These are phyloP conservation scores for Rhadinocentrus ornatus DNA, from an alignment of 2,797 vertebrate species.

Conservation along the genomic window DNA sequence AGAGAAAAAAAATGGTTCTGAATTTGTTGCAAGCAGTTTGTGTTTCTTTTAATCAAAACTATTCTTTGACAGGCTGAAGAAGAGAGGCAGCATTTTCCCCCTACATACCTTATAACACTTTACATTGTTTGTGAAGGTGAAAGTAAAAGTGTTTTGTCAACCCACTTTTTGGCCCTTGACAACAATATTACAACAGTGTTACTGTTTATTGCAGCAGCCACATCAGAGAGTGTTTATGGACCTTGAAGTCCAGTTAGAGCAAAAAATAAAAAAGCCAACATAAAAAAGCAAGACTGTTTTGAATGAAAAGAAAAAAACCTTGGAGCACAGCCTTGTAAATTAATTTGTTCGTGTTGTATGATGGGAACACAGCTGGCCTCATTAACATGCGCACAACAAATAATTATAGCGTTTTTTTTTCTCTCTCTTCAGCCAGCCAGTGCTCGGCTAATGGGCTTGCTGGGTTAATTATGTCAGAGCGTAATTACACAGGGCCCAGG, in stretches of 20 bases:
- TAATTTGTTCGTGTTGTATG: conserved; percentile 99
- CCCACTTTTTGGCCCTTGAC: conserved; percentile 70
- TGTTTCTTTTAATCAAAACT: conserved; percentile 50
- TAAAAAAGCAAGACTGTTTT: conserved; percentile 79
- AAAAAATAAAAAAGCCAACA: conserved; percentile 49
- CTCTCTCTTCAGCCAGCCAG: conserved; percentile 87
- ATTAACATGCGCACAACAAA: conserved; percentile 99
- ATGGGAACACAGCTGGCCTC: conserved; percentile 99
- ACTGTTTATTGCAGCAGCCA: conserved; percentile 78
- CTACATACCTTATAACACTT: conserved; percentile 34
- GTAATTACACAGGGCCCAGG: conserved; percentile 99
- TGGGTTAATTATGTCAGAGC: conserved; percentile 99
- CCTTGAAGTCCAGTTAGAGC: conserved; percentile 82
- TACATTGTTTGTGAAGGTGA: conserved; percentile 60
- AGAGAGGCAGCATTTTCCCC: conserved; percentile 25
- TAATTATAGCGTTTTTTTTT: conserved; percentile 98
- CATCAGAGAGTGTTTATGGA: conserved; percentile 72
- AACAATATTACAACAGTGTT: conserved; percentile 75
- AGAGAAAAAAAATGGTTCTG: conserved; percentile 48
- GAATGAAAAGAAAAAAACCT: conserved; percentile 83
- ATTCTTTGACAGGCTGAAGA: conserved; percentile 51
- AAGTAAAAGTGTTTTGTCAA: conserved; percentile 60
- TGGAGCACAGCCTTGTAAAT: conserved; percentile 97
- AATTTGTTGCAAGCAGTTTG: conserved; percentile 46
- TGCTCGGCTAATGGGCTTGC: conserved; percentile 99